A percentile compares a stretch with the other conserved stretches of the same genome.
These are phyloP conservation scores for Pogonocherus hispidulus DNA, from an alignment of 2,888 invertebrate species.

Conservation along the genomic window DNA sequence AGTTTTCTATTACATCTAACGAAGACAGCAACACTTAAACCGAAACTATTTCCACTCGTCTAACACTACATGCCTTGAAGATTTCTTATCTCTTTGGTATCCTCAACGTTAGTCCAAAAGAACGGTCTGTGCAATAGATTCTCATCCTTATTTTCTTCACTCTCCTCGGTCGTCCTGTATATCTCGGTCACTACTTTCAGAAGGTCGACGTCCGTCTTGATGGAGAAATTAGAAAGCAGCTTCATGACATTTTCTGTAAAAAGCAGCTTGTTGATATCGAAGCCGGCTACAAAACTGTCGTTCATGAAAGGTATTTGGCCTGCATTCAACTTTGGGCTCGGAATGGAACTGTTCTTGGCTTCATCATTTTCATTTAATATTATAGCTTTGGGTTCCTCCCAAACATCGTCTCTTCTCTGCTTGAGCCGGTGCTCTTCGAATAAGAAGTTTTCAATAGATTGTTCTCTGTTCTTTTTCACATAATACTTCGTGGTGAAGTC, in stretches of 20 bases:
- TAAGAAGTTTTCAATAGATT: not conserved
- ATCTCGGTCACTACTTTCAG: not conserved
- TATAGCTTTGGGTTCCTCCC: not conserved
- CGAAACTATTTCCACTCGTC: slow-evolving; percentile 16
- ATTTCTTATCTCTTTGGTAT: slow-evolving; percentile 13
- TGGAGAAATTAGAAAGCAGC: not conserved
- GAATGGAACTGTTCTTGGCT: not conserved
- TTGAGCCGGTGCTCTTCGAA: not conserved
- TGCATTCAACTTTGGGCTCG: not conserved
- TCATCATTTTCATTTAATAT: not conserved
- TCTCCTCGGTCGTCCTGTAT: not conserved
- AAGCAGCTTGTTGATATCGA: not conserved
- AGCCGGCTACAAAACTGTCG: not conserved
- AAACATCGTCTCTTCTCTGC: not conserved
- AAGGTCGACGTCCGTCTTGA: not conserved
- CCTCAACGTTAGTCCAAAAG: slow-evolving; percentile 11
- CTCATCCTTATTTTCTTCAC: not conserved
- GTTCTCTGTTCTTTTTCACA: not conserved
- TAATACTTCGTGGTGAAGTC: not conserved
- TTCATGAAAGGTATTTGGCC: not conserved
- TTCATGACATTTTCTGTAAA: not conserved
- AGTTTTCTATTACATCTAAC: no score
- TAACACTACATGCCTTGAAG: slow-evolving; percentile 12
- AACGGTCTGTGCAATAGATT: slow-evolving; percentile 18
- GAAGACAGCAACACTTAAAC: no score